Percentiles rank a stretch among this genome's conserved stretches.
Evolutionary conservation across 1,140 invertebrate species (phyloP).

Genomic region (Brachionus angularis): DNA sequence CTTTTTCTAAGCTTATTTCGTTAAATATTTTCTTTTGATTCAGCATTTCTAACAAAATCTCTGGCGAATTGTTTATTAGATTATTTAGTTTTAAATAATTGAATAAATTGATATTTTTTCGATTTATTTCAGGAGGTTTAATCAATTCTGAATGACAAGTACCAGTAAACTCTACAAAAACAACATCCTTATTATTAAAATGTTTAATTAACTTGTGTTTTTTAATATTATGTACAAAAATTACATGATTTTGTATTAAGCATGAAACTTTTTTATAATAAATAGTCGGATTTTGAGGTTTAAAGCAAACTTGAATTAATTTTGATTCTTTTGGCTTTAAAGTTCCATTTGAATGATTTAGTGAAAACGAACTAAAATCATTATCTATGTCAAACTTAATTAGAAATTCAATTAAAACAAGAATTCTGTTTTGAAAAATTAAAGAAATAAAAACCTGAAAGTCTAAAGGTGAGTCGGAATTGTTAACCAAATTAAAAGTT

Average conservation of each 20-base stretch:
- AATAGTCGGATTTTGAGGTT: slow-evolving; percentile 54
- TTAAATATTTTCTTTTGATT: slow-evolving; percentile 24
- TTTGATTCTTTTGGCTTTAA: slow-evolving; percentile 13
- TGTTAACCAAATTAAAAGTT: slow-evolving; percentile 22
- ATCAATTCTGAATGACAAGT: slow-evolving; percentile 55
- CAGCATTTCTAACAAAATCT: slow-evolving; percentile 47
- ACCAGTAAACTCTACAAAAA: slow-evolving; percentile 55
- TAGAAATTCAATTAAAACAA: not conserved
- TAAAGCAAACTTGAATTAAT: slow-evolving; percentile 48
- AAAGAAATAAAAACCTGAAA: slow-evolving; percentile 1
- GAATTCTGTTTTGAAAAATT: not conserved
- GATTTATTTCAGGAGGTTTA: slow-evolving; percentile 54
- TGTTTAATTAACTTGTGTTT: not conserved
- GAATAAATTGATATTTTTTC: slow-evolving; percentile 51
- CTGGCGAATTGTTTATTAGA: slow-evolving; percentile 53
- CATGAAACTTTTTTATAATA: slow-evolving; percentile 53
- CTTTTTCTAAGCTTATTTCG: not conserved
- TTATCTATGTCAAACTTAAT: slow-evolving; percentile 31
- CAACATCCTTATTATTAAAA: slow-evolving; percentile 47
- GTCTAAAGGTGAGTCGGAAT: not conserved
- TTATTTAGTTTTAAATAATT: slow-evolving; percentile 51
- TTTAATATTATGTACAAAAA: not conserved
- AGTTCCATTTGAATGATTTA: slow-evolving; percentile 5
- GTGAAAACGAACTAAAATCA: slow-evolving; percentile 30
- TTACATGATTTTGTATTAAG: slow-evolving; percentile 56